A percentile compares a stretch with the other conserved stretches of the same genome.
These are phyloP conservation scores for Plagiodera versicolora DNA, from an alignment of 2,888 invertebrate species.

Conservation along the genomic window DNA sequence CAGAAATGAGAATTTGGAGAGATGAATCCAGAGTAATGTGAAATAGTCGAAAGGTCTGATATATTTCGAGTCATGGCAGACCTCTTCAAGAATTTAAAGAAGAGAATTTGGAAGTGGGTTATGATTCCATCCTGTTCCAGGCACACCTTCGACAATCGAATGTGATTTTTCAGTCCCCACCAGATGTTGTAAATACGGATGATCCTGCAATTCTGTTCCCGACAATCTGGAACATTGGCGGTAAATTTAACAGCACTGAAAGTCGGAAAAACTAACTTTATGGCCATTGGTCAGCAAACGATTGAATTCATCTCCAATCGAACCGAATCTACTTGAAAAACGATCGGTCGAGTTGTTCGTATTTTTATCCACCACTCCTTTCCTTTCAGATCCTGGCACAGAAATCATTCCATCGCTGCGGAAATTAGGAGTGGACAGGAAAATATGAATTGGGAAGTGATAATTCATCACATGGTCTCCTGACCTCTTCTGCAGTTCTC, in stretches of 20 bases:
- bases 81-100: no score
- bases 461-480: no score
- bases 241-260: slow-evolving; percentile 8
- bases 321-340: slow-evolving; percentile 19
- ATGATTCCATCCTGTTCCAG: no score
- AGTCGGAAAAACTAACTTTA: slow-evolving; percentile 20
- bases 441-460: no score
- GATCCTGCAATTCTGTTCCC: not conserved
- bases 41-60: no score
- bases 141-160: not conserved
- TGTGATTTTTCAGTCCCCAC: not conserved
- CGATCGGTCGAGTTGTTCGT: slow-evolving; percentile 21
- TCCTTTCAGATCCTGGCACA: slow-evolving; percentile 26
- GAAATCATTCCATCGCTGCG: not conserved
- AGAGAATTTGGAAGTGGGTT: no score
- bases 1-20: no score
- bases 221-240: slow-evolving; percentile 6
- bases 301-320: slow-evolving; percentile 20
- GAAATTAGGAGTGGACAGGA: no score
- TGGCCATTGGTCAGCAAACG: slow-evolving; percentile 23
- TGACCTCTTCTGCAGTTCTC: no score
- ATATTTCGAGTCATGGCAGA: no score
- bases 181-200: not conserved
- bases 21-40: no score
- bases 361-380: slow-evolving; percentile 25